These are phyloP conservation scores for Reticulitermes lucifugus DNA, from an alignment of 2,888 invertebrate genomes.

Conservation along the genomic window DNA sequence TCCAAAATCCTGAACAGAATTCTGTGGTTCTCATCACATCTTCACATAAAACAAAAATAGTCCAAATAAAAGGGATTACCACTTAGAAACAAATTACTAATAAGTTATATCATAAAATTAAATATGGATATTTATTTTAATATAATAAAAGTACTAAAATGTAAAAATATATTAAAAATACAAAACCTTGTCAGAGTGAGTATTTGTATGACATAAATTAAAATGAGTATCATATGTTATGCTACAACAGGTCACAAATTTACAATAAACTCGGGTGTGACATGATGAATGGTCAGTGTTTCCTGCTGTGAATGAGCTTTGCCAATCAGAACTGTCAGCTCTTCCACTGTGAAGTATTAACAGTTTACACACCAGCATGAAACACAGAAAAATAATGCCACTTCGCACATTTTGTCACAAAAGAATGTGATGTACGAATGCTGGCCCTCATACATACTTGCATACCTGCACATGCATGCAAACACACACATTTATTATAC, in stretches of 20 bases:
- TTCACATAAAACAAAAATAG: background rate
- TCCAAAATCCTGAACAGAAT: background rate
- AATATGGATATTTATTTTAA: slow-evolving; percentile 11
- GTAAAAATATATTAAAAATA: slow-evolving; percentile 9
- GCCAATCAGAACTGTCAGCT: background rate
- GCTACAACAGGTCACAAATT: background rate
- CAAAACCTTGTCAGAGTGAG: slow-evolving; percentile 13
- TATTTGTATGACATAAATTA: background rate
- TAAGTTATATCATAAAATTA: background rate
- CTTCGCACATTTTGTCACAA: background rate
- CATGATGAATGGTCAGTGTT: background rate
- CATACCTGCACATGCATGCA: background rate
- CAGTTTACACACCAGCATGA: background rate
- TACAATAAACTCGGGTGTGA: too few relatives aligned
- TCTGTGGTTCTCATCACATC: background rate
- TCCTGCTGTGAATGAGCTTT: background rate
- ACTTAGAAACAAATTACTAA: slow-evolving; percentile 1
- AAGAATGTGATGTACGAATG: background rate
- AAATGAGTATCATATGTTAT: background rate
- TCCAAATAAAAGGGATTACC: background rate
- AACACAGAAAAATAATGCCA: background rate
- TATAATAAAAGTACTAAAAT: slow-evolving; percentile 7
- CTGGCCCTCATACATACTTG: background rate
- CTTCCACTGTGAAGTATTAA: background rate
- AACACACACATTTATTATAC: background rate